phyloP scores from a whole-genome alignment of 2,888 invertebrate genomes.

The Peribatodes rhomboidaria region DNA sequence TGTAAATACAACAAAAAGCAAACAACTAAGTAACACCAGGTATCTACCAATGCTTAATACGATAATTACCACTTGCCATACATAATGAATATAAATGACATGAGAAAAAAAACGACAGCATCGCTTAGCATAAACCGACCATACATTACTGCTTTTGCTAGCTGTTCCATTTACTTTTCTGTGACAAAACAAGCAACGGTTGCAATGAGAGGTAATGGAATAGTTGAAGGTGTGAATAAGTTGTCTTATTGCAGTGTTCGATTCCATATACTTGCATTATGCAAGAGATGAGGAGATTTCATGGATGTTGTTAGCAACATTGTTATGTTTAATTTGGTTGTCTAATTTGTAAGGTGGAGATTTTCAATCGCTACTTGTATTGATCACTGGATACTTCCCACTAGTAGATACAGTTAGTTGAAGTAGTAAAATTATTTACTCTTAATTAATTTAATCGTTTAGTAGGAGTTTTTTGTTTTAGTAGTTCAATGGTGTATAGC shows the following conservation, averaged over 20 bases:
- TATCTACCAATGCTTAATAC: slow-evolving; percentile 60
- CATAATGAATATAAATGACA: slow-evolving; percentile 68
- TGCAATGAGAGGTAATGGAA: background rate
- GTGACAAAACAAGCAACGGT: slow-evolving; percentile 22
- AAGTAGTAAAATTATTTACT: no score
- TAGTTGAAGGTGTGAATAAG: slow-evolving; percentile 24
- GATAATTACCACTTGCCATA: slow-evolving; percentile 64
- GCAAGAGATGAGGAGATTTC: slow-evolving; percentile 45
- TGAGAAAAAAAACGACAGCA: slow-evolving; percentile 37
- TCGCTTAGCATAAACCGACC: slow-evolving; percentile 3
- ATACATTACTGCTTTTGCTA: slow-evolving; percentile 24
- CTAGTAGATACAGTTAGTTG: no score
- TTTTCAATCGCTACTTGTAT: background rate
- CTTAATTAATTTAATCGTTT: no score
- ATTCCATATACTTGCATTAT: slow-evolving; percentile 55
- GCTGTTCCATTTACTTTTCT: background rate
- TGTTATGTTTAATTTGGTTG: slow-evolving; percentile 28
- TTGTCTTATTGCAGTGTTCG: slow-evolving; percentile 44
- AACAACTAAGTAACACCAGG: slow-evolving; percentile 53
- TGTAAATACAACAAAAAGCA: slow-evolving; percentile 58
- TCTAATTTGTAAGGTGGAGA: slow-evolving; percentile 8
- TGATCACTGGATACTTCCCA: no score
- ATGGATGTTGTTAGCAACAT: slow-evolving; percentile 37
- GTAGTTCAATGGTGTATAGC: no score
- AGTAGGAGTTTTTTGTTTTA: no score